phyloP scores from a whole-genome alignment of 2,888 invertebrate species.

The Brachypterus glaber region DNA sequence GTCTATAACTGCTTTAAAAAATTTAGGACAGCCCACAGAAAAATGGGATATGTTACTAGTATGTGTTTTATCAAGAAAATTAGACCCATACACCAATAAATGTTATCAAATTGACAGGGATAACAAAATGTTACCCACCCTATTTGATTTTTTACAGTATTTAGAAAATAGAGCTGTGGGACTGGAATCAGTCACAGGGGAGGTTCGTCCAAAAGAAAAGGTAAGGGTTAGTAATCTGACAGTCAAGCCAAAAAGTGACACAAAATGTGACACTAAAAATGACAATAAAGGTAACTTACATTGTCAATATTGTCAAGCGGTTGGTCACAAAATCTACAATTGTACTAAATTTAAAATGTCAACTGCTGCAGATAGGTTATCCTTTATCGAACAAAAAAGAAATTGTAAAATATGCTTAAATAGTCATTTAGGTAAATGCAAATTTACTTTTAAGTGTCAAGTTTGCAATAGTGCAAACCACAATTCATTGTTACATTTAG shows the following conservation, averaged over 20 bases:
- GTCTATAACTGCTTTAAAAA: conserved; percentile 12
- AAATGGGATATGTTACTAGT: conserved; percentile 9
- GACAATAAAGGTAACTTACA: too few relatives aligned
- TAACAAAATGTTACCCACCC: conserved; percentile 8
- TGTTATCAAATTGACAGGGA: conserved; percentile 14
- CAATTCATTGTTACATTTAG: too few relatives aligned
- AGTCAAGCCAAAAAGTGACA: background rate
- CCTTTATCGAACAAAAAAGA: conserved; percentile 6
- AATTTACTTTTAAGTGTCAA: background rate
- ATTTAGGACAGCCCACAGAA: conserved; percentile 10
- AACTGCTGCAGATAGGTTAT: conserved; percentile 3
- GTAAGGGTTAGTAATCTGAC: background rate
- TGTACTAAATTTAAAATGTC: conserved; percentile 9
- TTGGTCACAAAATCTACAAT: conserved; percentile 12
- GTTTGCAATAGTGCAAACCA: background rate
- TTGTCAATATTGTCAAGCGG: conserved; percentile 2
- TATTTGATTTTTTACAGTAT: conserved; percentile 11
- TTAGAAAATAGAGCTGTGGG: conserved; percentile 10
- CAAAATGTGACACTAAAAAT: too few relatives aligned
- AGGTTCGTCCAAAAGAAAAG: background rate
- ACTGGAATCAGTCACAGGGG: conserved; percentile 5
- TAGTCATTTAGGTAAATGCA: conserved; percentile 4
- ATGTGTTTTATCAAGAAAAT: conserved; percentile 11
- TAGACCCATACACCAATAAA: conserved; percentile 11
- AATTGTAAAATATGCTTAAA: conserved; percentile 6